These are phyloP conservation scores for Pachliopta kotzebuea DNA, from an alignment of 2,888 invertebrate genomes.

Conservation along the genomic window DNA sequence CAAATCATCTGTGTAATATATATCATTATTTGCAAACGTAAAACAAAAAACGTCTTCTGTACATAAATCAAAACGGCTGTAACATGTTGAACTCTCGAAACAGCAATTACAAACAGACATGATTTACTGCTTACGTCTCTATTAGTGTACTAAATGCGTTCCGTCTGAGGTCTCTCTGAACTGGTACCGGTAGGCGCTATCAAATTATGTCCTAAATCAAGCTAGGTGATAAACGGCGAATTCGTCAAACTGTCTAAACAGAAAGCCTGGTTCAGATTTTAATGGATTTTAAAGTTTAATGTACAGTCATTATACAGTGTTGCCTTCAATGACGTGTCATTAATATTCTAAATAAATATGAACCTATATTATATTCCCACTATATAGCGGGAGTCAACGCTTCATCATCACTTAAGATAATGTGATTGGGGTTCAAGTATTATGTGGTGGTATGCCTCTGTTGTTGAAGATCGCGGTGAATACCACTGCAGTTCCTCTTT, in stretches of 20 bases:
- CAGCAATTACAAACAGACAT: not conserved
- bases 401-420: too few species aligned
- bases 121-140: not conserved
- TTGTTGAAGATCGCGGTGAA: too few species aligned
- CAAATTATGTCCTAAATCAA: slow-evolving; percentile 27
- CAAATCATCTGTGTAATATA: not conserved
- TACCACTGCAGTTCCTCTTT: too few species aligned
- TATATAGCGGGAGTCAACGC: too few species aligned
- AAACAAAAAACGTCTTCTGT: slow-evolving; percentile 1
- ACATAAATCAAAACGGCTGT: slow-evolving; percentile 7
- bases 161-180: not conserved
- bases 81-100: not conserved
- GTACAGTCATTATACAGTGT: slow-evolving; percentile 7
- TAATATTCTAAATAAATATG: too few species aligned
- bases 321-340: too few species aligned
- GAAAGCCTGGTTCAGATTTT: slow-evolving; percentile 17
- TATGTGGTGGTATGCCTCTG: too few species aligned
- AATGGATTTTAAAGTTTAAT: slow-evolving; percentile 19
- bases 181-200: slow-evolving; percentile 12
- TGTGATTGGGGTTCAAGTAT: too few species aligned
- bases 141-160: not conserved
- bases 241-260: slow-evolving; percentile 26
- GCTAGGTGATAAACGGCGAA: slow-evolving; percentile 19
- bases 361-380: too few species aligned
- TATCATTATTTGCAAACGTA: slow-evolving; percentile 2